Conservation (phyloP, 1,140 invertebrate species). For the Pteromalus puparum region DNA sequence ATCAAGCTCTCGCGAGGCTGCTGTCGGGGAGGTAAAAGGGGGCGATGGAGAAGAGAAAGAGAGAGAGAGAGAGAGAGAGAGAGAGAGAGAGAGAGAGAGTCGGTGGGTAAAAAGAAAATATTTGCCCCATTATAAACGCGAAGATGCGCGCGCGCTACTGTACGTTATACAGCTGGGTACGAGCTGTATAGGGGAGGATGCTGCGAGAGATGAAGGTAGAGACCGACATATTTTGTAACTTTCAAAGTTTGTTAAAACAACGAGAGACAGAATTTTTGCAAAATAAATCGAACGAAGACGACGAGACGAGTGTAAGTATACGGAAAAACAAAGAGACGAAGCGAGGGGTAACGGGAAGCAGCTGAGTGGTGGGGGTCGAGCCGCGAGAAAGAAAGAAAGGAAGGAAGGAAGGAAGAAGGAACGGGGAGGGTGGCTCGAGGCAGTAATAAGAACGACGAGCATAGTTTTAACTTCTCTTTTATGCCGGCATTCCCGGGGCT, state of each 20-base stretch:
- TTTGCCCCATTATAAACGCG: slow-evolving; percentile 66
- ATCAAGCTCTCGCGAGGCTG: slow-evolving; percentile 64
- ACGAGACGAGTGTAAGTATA: too few species aligned
- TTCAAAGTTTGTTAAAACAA: too few species aligned
- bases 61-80: background rate
- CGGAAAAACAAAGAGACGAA: too few species aligned
- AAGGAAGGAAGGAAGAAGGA: slow-evolving; percentile 47
- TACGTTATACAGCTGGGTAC: too few species aligned
- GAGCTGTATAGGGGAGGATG: too few species aligned
- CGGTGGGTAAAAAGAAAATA: slow-evolving; percentile 70
- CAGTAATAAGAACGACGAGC: slow-evolving; percentile 75
- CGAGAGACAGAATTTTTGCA: too few species aligned
- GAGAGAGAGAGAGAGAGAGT: background rate
- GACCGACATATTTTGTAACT: too few species aligned
- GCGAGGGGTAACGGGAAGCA: background rate
- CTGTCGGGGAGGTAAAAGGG: background rate
- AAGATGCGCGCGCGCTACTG: slow-evolving; percentile 38
- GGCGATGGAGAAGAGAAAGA: slow-evolving; percentile 23
- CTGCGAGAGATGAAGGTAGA: background rate
- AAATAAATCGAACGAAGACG: too few species aligned
- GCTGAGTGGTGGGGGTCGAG: background rate
- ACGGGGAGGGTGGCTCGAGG: slow-evolving; percentile 69
- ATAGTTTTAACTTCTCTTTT: slow-evolving; percentile 77
- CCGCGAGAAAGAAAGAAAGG: slow-evolving; percentile 9
- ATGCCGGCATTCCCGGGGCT: slow-evolving; percentile 70